A percentile compares a stretch with the other conserved stretches of the same genome.
These are phyloP conservation scores for Lasioglossum villosulum DNA, from an alignment of 2,888 invertebrate species.

Conservation along the genomic window DNA sequence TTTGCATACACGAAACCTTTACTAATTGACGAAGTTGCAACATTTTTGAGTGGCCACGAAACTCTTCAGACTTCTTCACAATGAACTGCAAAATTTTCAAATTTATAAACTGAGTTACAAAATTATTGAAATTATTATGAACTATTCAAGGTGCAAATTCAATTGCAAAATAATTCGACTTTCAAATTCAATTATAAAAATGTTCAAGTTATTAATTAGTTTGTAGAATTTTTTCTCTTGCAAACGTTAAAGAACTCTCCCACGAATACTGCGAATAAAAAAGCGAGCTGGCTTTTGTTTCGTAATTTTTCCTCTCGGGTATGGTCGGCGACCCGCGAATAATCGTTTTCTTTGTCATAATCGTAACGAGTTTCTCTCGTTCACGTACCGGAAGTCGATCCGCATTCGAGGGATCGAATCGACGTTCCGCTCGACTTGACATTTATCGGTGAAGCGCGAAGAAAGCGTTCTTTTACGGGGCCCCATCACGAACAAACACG, in stretches of 20 bases:
- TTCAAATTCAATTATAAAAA: too few species aligned
- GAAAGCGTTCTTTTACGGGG: not conserved
- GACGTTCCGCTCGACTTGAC: constrained; percentile 9
- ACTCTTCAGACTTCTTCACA: not conserved
- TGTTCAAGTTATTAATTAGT: too few species aligned
- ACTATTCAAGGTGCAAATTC: too few species aligned
- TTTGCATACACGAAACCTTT: not conserved
- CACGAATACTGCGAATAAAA: not conserved
- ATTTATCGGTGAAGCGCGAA: not conserved
- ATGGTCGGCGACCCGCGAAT: not conserved
- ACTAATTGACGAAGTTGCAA: not conserved
- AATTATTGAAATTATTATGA: not conserved
- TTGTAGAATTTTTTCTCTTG: too few species aligned
- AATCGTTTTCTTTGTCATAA: constrained; percentile 6
- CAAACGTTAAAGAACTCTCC: too few species aligned
- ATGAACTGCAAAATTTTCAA: not conserved
- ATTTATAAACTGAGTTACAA: not conserved
- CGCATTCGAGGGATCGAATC: constrained; percentile 9
- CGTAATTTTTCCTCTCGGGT: not conserved
- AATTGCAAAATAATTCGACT: too few species aligned
- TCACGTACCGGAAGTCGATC: constrained; percentile 3
- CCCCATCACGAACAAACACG: not conserved
- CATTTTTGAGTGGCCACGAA: not conserved
- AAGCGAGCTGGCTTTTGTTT: not conserved
- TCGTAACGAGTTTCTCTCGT: constrained; percentile 5